These are phyloP conservation scores for Lasioglossum leucozonium DNA, from an alignment of 2,888 invertebrate species.

Conservation along the genomic window DNA sequence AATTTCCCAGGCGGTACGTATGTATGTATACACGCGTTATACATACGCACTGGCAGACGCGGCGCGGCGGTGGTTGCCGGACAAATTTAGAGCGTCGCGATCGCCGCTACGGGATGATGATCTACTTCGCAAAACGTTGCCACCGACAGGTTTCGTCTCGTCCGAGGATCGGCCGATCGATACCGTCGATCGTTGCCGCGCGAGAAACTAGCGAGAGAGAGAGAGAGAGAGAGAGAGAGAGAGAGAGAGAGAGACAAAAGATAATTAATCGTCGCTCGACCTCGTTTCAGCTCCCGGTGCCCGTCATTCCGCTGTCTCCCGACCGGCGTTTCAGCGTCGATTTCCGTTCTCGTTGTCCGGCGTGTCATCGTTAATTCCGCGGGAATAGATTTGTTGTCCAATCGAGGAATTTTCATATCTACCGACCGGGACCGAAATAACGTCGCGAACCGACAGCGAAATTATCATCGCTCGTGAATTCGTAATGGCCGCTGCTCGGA, in stretches of 20 bases:
- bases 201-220: background rate
- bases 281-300: slow-evolving; percentile 47
- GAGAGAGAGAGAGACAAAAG: slow-evolving; percentile 35
- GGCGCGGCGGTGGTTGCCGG: background rate
- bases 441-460: slow-evolving; percentile 9
- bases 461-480: slow-evolving; percentile 7
- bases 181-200: slow-evolving; percentile 38
- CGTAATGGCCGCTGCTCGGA: background rate
- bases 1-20: slow-evolving; percentile 19
- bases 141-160: slow-evolving; percentile 19
- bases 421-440: background rate
- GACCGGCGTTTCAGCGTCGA: slow-evolving; percentile 37
- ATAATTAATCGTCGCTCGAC: slow-evolving; percentile 65
- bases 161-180: slow-evolving; percentile 48
- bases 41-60: background rate
- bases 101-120: slow-evolving; percentile 28
- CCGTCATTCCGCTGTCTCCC: slow-evolving; percentile 37
- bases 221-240: slow-evolving; percentile 41
- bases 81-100: slow-evolving; percentile 31
- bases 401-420: slow-evolving; percentile 34
- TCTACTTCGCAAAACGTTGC: slow-evolving; percentile 31
- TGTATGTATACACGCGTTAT: background rate
- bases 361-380: slow-evolving; percentile 53
- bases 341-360: slow-evolving; percentile 42
- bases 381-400: slow-evolving; percentile 42